A percentile compares a stretch with the other conserved stretches of the same genome.
Evolutionary conservation across 2,797 vertebrate species (phyloP).

Genomic region (Galago senegalensis): DNA sequence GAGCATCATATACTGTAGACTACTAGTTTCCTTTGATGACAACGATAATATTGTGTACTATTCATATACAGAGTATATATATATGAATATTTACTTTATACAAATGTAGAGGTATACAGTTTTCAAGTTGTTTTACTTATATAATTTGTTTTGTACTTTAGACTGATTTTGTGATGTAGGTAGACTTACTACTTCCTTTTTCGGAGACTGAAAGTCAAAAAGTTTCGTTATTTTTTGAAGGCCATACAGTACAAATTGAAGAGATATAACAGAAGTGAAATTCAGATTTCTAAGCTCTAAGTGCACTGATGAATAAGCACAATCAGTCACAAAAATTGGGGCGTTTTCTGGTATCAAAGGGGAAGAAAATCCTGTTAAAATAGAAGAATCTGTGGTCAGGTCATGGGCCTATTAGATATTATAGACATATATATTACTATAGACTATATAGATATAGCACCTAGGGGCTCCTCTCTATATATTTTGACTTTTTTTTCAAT

Average conservation of each 20-base stretch:
- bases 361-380: not conserved
- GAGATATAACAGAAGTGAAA: constrained; percentile 12
- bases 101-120: not conserved
- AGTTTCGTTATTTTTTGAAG: constrained; percentile 21
- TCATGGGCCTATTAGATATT: not conserved
- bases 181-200: constrained; percentile 29
- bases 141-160: constrained; percentile 43
- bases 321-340: constrained; percentile 9
- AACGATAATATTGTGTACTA: not conserved
- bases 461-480: not conserved
- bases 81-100: constrained; percentile 35
- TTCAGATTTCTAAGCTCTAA: not conserved
- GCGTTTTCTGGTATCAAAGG: not conserved
- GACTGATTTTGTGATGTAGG: not conserved
- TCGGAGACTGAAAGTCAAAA: constrained; percentile 43
- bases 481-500: not conserved
- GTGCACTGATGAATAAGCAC: constrained; percentile 22
- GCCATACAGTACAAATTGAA: not conserved
- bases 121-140: constrained; percentile 50
- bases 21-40: constrained; percentile 20
- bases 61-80: not conserved
- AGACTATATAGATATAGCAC: not conserved
- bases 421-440: too few species aligned
- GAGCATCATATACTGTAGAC: not conserved
- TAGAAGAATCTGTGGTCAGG: not conserved